Base-by-base conservation (phyloP, 2,888 invertebrate genomes). In the Cenopis cana region DNA sequence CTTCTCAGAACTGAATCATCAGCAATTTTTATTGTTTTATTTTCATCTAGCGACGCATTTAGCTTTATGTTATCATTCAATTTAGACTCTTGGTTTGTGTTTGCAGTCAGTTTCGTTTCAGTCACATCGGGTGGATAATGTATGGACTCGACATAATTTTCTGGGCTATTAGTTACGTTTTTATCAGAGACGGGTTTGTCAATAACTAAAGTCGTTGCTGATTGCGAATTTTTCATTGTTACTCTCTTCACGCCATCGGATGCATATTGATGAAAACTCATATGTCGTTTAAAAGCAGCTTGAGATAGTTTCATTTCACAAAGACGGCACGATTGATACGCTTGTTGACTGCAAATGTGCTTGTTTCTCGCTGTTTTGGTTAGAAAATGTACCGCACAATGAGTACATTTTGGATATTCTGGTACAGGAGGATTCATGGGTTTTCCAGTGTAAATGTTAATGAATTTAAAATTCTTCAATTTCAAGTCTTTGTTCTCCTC, bases 181-280 rank as follows among this genome's bases (percentile, higher is more conserved):
- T 33, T 9, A 18, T 46, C 24, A 60, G 59, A 41, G 3, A 14
- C 11, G 1, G 6, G 38, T 41, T 11, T 12, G 36, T 62, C 64
- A 24, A n/a, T 12, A 65, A 67, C 36, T 17, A 29, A 62, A 56
- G 14, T 41, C 11, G 41, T 14, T 62, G 20, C 29, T 62, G 59
- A 67, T 29, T 60, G 11, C 50, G 68, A 20, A 41, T 12, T 55
- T 18, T 67, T 76, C 36, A 49, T 33, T 72, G 41, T 60, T 55
- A 9, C 29, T 41, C 54, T 24, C 3, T 72, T 72, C 50, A 5
- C 10, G 20, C 71, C 69, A 38, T 76, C 64, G 29, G 77, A 73
- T 36, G 74, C 72, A 78, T 89, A 90, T 57, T 77, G 77, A 77
- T 91, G 91, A 82, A 86, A 91, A 38, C 80, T 68, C 78, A 85